Evolutionary conservation across 2,797 vertebrate species (phyloP), one percentile per base, ranked within the genome.

Genomic region (Chelmon rostratus): DNA sequence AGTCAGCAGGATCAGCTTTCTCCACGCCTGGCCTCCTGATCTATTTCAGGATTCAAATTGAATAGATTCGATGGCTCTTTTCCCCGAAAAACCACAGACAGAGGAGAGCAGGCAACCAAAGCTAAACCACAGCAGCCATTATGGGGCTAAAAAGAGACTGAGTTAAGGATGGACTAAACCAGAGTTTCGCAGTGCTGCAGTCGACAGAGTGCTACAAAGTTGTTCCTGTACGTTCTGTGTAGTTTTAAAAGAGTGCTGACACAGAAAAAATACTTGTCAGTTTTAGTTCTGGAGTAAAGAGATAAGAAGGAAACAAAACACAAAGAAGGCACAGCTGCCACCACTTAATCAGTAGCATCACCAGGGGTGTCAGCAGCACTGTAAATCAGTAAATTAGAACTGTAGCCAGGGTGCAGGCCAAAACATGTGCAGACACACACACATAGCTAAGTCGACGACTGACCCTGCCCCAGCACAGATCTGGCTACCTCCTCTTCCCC

Each of bases 1-100:
- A 67, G 78, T 67, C 52, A 68, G 68, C 52, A 73, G 65, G 72
- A 84, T 80, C 67, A 3, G 38, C 75, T 88, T 85, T 68, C 81
- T 72, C 44, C 35, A 67, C 76, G 79, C 54, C 68, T 70, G 77
- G 76, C 68, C 82, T 74, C 80, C 73, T 53, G 57, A 86, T 92
- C 90, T 92, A 93, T 92, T 93, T 92, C 79, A 79, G 84, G 88
- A 71, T 63, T 79, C 72, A 92, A 92, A 90, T 71, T 87, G 57
- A 91, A 89, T 31, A 80, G 78, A 84, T 64, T 78, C 77, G 78
- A 76, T 74, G 78, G 69, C 78, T 82, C 79, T 89, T 87, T 93
- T 91, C 92, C 84, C 78, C n/a, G 77, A 92, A 93, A 94, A 94
- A 88, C 89, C 93, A 92, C 93, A 92, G 84, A 85, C 84, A 42